Base-by-base conservation (phyloP, 2,797 vertebrate species). In the Smutsia gigantea region DNA sequence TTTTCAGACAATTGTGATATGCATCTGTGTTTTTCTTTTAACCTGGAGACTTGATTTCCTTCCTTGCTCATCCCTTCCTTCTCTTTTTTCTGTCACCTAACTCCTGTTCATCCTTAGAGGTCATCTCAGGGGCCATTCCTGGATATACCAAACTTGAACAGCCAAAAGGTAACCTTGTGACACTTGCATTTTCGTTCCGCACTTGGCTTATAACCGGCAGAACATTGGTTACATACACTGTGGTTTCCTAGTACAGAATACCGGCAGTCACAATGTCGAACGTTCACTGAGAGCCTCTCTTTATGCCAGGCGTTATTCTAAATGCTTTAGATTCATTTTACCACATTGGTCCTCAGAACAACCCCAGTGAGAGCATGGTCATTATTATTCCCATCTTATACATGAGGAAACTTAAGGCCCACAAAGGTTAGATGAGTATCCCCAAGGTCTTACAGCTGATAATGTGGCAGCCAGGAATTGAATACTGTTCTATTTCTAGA, bases 11-110 rank as follows among this genome's bases (percentile, higher is more conserved):
- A 71, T 75, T 31, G 29, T 34, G 57, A 2, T 82, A n/a, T 61
- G 39, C 9, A 13, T 63, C 87, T 89, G 29, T 59, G 15, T 34
- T 88, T 75, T 78, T 89, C 59, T 88, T 87, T 91, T 49, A 93
- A 83, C 57, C 46, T 39, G n/a, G 29, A 39, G 74, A 46, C 37
- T 94, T 49, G 23, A 27, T 93, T 79, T 69, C n/a, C 18, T 79
- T 59, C 49, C 63, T 93, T 55, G 49, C 42, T 72, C 46, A 42
- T 72, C 29, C 42, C 37, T 53, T 69, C 42, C 42, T 34, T 34
- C 29, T 63, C 72, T 64, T 82, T 57, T 13, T 25, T 17, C 46
- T 88, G 68, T 88, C 59, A 74, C 57, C n/a, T 55, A 42, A 85
- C 53, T 59, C 71, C 53, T 61, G 1, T 90, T 91, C 29, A 34